These are phyloP conservation scores for Oenanthe melanoleuca DNA, from an alignment of 2,113 vertebrate genomes.

Conservation along the genomic window DNA sequence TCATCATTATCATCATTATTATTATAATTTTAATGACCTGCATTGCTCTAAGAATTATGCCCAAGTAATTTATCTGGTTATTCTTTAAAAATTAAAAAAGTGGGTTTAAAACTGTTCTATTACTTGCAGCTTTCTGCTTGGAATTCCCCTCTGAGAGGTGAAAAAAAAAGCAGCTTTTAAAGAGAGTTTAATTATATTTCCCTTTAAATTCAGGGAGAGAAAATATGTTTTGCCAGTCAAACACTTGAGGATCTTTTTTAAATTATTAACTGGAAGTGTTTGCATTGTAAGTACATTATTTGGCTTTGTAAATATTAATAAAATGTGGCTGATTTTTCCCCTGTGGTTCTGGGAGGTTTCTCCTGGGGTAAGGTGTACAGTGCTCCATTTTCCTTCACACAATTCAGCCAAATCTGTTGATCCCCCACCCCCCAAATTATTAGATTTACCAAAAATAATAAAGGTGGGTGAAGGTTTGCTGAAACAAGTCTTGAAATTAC, in stretches of 20 bases:
- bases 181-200: neutral
- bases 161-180: neutral
- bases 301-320: neutral
- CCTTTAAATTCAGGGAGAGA: neutral
- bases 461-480: neutral
- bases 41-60: neutral
- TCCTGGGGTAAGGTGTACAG: neutral
- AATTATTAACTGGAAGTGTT: neutral
- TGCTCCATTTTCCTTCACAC: neutral
- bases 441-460: neutral
- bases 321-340: neutral
- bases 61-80: neutral
- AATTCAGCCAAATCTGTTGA: neutral
- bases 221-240: neutral
- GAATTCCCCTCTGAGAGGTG: neutral
- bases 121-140: neutral
- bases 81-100: neutral
- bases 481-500: neutral
- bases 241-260: neutral
- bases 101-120: neutral
- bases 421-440: accelerated
- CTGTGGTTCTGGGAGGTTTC: neutral
- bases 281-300: neutral
- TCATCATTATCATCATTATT: too few species aligned
- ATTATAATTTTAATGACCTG: neutral